These are phyloP conservation scores for Todiramphus chloris DNA, from an alignment of 2,113 vertebrate genomes.

Conservation along the genomic window DNA sequence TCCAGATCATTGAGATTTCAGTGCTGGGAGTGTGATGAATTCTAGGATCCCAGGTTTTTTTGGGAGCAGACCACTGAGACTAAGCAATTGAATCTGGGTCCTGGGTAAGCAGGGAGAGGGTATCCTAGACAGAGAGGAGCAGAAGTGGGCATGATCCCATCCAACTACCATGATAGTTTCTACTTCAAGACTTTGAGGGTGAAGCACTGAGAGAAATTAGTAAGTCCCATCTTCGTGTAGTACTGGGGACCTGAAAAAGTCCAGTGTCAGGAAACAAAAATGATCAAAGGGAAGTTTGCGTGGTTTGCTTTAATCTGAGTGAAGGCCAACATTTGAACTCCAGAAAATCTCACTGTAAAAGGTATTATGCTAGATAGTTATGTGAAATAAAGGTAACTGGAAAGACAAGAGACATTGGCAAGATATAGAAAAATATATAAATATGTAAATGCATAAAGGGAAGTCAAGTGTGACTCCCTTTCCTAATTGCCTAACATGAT, in stretches of 20 bases:
- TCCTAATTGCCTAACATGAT: conserved; percentile 78
- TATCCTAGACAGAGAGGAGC: background rate
- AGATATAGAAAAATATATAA: conserved; percentile 66
- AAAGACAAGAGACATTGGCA: conserved; percentile 32
- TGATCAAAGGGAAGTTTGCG: background rate
- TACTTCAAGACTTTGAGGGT: background rate
- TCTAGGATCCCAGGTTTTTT: background rate
- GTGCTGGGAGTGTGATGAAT: background rate
- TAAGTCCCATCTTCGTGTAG: background rate
- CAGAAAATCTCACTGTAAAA: background rate
- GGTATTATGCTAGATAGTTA: conserved; percentile 15
- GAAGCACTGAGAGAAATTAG: background rate
- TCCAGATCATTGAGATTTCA: background rate
- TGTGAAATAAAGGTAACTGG: conserved; percentile 29
- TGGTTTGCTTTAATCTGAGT: background rate
- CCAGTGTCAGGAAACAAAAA: background rate
- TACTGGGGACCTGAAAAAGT: background rate
- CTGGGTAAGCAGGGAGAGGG: background rate
- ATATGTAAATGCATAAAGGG: conserved; percentile 70
- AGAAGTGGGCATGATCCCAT: background rate
- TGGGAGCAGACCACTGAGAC: background rate
- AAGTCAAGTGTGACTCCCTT: conserved; percentile 76
- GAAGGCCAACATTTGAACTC: conserved; percentile 2
- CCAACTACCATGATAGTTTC: background rate
- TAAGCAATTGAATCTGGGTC: background rate